Base-by-base conservation (phyloP, 2,888 invertebrate genomes). In the Herminia tarsipennalis region DNA sequence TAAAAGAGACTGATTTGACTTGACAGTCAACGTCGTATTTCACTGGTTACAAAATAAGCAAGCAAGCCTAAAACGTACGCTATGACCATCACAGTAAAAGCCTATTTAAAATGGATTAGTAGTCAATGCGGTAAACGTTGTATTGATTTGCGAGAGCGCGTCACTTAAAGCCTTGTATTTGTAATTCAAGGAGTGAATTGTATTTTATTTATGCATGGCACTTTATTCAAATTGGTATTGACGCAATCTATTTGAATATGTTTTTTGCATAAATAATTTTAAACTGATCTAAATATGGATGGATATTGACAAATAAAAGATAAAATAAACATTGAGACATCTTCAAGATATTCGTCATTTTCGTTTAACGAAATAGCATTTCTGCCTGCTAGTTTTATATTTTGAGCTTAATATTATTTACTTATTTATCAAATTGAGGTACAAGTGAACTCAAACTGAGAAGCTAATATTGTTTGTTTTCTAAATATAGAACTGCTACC, bases 61-160 rank as follows among this genome's bases (percentile, higher is more conserved):
- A 32, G 4, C n/a, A 16, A 12, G 16, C 10, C 28, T 10, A 37
- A 39, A 39, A 12, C 32, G 10, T 17, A 18, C n/a, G 27, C 21
- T 69, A 65, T 58, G 56, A 14, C n/a, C 39, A 40, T 21, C 17
- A 42, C 29, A 35, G 22, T 41, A 27, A 42, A 34, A 24, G 22
- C 14, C 35, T 28, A 36, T 40, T 37, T 39, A 53, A 48, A 56
- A 21, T 16, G 24, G 24, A 36, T 43, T 30, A 30, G 36, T 34
- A 30, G 14, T 18, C 18, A 36, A 43, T 43, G 36, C 30, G 20
- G 28, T 29, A 22, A 40, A 34, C 36, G 30, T 30, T 36, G 35
- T 43, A 43, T 36, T 36, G 36, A 43, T 43, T 43, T 36, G 29
- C 27, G 18, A 18, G 24, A 30, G 36, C 30, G 25, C 18, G 24